Evolutionary conservation across 2,797 vertebrate genomes (phyloP), one percentile per base, ranked within the genome.

Genomic region (Artibeus jamaicensis): DNA sequence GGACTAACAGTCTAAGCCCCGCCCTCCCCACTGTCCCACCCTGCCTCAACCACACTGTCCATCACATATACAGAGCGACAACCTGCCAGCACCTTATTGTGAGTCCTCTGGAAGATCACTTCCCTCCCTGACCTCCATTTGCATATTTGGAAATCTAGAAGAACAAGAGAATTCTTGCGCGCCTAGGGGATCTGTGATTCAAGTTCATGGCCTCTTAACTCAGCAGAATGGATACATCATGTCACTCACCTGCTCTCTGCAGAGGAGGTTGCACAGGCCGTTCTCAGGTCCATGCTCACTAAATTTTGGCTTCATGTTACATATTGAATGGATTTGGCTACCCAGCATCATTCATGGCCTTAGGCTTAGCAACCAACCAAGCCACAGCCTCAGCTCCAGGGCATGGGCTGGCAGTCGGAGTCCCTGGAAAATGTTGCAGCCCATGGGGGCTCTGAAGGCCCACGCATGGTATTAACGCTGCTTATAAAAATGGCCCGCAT

Each of bases 401-500:
- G 71, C 22, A 2, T 0, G 1, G 15, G 10, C 86, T 82, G 46
- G n/a, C 32, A 29, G 19, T 42, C 15, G 44, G 67, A 10, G 4
- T 62, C 71, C 86, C 48, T 21, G 24, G 39, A 42, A 92, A 68
- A 65, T 16, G 46, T 8, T 2, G 6, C 53, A 59, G 46, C 37
- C 37, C 29, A 62, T 48, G 6, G 0, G 87, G 86, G n/a, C 9
- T 18, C 48, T 3, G 4, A 0, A 3, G 62, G n/a, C 29, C 74
- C 53, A 74, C 84, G 24, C 5, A 0, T 48, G 53, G 29, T 81
- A 96, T 95, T 95, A 97, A 77, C 57, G 96, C 91, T 86, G 65
- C 94, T 96, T 74, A 74, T 5, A 77, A 98, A 98, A 98, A 97
- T 92, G 83, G 94, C 86, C 82, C 73, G 8, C 39, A 34, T 86